phyloP scores from a whole-genome alignment of 1,140 invertebrate genomes.

The Eufriesea mexicana region DNA sequence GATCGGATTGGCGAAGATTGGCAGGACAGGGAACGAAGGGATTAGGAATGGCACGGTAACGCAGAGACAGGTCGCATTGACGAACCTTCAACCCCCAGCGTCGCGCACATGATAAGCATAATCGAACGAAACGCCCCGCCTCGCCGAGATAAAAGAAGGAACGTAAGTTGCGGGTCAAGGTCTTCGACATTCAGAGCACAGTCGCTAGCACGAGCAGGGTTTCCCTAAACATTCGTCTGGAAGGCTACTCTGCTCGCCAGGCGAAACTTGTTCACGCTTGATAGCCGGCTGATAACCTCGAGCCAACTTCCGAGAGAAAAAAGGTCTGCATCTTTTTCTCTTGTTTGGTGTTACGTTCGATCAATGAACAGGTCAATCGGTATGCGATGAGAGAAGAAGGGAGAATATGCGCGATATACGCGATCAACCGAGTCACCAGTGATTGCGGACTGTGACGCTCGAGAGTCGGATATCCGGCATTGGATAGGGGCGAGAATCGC shows the following conservation, averaged over 20 bases:
- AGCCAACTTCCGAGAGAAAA: not conserved
- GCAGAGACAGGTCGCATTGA: too few relatives aligned
- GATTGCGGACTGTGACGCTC: not conserved
- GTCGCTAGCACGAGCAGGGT: slow-evolving; percentile 28
- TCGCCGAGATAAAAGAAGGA: slow-evolving; percentile 8
- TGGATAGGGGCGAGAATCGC: slow-evolving; percentile 13
- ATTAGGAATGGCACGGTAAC: not conserved
- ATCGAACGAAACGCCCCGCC: not conserved
- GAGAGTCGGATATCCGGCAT: slow-evolving; percentile 14
- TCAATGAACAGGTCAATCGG: not conserved
- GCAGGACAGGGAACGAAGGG: too few relatives aligned
- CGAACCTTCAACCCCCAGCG: not conserved
- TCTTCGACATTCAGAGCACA: slow-evolving; percentile 24
- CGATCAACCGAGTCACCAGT: too few relatives aligned
- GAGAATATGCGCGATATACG: too few relatives aligned
- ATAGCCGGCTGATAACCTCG: not conserved
- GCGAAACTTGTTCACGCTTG: not conserved
- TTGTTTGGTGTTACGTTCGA: not conserved
- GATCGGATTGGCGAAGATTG: too few relatives aligned
- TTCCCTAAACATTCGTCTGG: slow-evolving; percentile 23
- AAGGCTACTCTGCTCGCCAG: not conserved
- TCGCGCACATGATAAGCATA: not conserved
- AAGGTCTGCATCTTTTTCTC: too few relatives aligned
- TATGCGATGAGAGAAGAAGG: not conserved
- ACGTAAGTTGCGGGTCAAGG: slow-evolving; percentile 33